Conservation (phyloP, 2,888 invertebrate species). For the Thysanoteuthis rhombus region DNA sequence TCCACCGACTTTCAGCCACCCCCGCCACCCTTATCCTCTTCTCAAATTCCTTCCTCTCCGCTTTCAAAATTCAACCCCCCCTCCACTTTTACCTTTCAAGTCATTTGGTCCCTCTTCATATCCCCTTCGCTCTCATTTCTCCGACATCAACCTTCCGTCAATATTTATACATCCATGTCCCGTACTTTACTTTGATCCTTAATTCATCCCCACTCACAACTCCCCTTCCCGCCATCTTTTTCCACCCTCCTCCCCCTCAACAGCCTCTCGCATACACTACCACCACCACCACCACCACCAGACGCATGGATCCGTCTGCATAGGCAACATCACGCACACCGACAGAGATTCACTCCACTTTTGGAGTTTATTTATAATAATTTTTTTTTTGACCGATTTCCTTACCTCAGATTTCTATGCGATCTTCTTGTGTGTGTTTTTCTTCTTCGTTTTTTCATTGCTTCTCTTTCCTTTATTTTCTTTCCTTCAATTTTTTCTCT, state of each 20-base stretch:
- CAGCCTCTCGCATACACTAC: not conserved
- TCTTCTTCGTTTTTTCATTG: too few species aligned
- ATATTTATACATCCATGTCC: not conserved
- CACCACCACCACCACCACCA: too few species aligned
- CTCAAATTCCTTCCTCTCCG: not conserved
- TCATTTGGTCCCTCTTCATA: not conserved
- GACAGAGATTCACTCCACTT: not conserved
- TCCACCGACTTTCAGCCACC: not conserved
- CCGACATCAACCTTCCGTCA: not conserved
- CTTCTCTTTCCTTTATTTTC: too few species aligned
- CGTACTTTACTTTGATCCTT: not conserved
- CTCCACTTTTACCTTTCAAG: not conserved
- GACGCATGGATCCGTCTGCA: not conserved
- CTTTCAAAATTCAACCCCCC: not conserved
- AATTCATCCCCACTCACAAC: not conserved
- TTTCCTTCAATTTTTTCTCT: too few species aligned
- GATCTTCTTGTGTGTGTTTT: too few species aligned
- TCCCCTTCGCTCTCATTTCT: not conserved
- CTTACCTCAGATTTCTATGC: too few species aligned
- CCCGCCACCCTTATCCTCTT: not conserved
- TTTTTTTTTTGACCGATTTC: too few species aligned
- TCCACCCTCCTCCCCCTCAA: not conserved
- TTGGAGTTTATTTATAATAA: too few species aligned
- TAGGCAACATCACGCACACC: not conserved
- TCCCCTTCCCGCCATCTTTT: not conserved